Base-by-base conservation (phyloP, 2,797 vertebrate species). In the Lacerta agilis region DNA sequence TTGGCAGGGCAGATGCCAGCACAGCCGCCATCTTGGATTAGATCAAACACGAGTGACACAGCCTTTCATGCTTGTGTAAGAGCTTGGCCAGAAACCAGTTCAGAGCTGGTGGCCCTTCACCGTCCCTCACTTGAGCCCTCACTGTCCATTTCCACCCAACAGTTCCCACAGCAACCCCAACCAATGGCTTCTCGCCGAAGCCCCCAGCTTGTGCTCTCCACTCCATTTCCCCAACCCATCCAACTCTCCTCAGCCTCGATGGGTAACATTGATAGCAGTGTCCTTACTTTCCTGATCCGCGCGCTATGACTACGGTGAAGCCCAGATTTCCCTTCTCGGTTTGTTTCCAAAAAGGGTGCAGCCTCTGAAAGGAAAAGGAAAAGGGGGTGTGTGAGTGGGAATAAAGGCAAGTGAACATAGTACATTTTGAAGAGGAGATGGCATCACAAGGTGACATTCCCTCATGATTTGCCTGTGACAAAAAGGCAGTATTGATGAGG, bases 341-440 rank as follows among this genome's bases (percentile, higher is more conserved):
- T 33, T 49, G 1, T 33, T 33, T 33, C 33, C 33, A 33, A 33
- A 33, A 33, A 33, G 33, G 33, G 33, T 33, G 33, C 11, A 23
- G 87, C 75, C 20, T 88, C 87, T 88, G 81, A 71, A 71, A 87
- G 25, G 27, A 67, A 23, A 64, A 4, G 36, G n/a, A 49, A 45
- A 82, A 25, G 61, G 4, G 8, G 49, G 49, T 15, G 13, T 3
- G 49, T 6, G 29, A 64, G 8, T n/a, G 25, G 49, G 29, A 1
- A 33, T 25, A 20, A 58, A n/a, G 58, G 25, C n/a, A 27, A 49
- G 18, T 17, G 10, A 15, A 23, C 43, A 67, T 5, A 67, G 38
- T 18, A 11, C 43, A 2, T 17, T 49, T 49, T 25, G n/a, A 72
- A 55, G n/a, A 55, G 18, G 29, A 55, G 11, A 15, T 69, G 29